These are phyloP conservation scores for Epirrita christyi DNA, from an alignment of 2,888 invertebrate species.

Conservation along the genomic window DNA sequence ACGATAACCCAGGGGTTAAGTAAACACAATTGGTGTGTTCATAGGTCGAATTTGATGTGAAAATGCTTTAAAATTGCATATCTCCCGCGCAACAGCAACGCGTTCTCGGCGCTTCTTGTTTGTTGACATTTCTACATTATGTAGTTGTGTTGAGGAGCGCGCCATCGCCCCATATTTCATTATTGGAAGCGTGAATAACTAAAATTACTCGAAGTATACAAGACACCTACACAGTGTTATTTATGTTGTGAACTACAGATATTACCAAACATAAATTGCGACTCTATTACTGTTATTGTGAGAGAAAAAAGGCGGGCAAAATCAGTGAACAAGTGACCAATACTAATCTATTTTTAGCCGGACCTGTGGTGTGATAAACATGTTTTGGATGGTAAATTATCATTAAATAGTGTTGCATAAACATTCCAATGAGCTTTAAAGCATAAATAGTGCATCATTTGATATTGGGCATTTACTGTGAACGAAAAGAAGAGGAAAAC, in stretches of 20 bases:
- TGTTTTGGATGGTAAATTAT: slow-evolving; percentile 50
- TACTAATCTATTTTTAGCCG: slow-evolving; percentile 75
- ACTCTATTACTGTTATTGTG: slow-evolving; percentile 53
- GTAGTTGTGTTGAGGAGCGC: slow-evolving; percentile 70
- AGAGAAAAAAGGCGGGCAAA: slow-evolving; percentile 74
- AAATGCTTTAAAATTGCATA: slow-evolving; percentile 30
- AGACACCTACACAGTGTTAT: slow-evolving; percentile 49
- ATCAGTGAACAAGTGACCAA: slow-evolving; percentile 75
- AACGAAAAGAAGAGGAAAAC: slow-evolving; percentile 49
- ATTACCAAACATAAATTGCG: slow-evolving; percentile 44
- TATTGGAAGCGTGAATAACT: slow-evolving; percentile 51
- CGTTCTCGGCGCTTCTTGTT: slow-evolving; percentile 57
- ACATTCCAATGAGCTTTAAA: slow-evolving; percentile 47
- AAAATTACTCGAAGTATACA: slow-evolving; percentile 49
- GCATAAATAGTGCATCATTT: slow-evolving; percentile 36
- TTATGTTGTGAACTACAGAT: slow-evolving; percentile 47
- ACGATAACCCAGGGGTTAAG: not conserved
- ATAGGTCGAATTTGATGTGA: slow-evolving; percentile 4
- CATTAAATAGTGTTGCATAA: slow-evolving; percentile 37
- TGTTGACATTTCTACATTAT: slow-evolving; percentile 70
- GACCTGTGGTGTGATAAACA: slow-evolving; percentile 63
- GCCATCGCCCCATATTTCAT: slow-evolving; percentile 66
- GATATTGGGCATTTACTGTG: slow-evolving; percentile 46
- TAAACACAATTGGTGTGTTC: not conserved
- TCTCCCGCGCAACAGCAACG: slow-evolving; percentile 49